phyloP scores from a whole-genome alignment of 2,113 vertebrate species.

The Capra hircus region DNA sequence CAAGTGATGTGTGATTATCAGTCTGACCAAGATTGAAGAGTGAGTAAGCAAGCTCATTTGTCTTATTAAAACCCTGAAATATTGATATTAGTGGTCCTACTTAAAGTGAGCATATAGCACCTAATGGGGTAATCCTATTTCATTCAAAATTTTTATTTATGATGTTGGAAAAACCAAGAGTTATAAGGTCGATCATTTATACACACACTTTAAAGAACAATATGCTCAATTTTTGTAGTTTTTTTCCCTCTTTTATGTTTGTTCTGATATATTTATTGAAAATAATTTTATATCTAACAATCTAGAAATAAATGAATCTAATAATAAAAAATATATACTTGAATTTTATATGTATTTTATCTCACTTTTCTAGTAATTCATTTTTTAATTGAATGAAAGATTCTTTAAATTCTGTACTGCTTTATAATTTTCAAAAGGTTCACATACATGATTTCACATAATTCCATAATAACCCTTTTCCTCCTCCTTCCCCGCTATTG shows the following conservation, averaged over 20 bases:
- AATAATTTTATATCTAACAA: constrained; percentile 10
- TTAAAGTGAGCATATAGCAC: not conserved
- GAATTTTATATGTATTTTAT: not conserved
- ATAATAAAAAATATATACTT: not conserved
- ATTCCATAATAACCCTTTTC: not conserved
- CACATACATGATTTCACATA: not conserved
- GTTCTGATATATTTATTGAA: not conserved
- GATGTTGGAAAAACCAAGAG: not conserved
- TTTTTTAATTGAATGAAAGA: not conserved
- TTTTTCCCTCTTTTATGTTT: not conserved
- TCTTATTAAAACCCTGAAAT: not conserved
- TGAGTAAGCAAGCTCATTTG: not conserved
- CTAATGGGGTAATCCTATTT: not conserved
- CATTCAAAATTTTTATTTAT: not conserved
- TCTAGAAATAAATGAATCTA: not conserved
- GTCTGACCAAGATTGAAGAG: not conserved
- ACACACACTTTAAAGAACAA: not conserved
- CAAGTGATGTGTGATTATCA: not conserved
- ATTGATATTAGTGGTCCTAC: not conserved
- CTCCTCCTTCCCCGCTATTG: not conserved
- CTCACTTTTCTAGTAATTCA: not conserved
- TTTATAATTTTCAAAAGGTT: not conserved
- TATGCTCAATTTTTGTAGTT: not conserved
- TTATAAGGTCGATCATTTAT: not conserved
- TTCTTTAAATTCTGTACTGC: not conserved